Evolutionary conservation across 2,113 vertebrate genomes (phyloP), one percentile per base, ranked within the genome.

Genomic region (Colossoma macropomum): DNA sequence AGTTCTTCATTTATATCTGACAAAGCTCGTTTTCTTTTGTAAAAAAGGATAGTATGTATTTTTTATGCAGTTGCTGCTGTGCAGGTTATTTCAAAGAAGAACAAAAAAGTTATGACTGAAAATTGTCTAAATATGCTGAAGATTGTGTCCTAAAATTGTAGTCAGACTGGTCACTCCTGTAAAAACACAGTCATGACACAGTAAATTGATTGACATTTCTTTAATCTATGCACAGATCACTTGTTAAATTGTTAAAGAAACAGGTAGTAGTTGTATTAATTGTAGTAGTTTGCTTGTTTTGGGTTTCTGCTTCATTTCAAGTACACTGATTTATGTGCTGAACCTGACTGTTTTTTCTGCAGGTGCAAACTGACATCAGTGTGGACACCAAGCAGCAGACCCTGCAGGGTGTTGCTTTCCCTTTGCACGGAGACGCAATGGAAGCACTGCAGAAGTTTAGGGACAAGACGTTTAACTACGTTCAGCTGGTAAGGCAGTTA

Each of bases 361-460:
- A 97, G 96, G 95, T 96, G 74, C 93, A 95, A 27, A 95, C 95
- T 0, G 96, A 96, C 0, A 91, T 97, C 75, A 86, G 95, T 28
- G 92, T 96, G 85, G 95, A 97, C 86, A 95, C 94, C 54, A 96
- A 96, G 73, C 96, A 96, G 85, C 96, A 96, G 65, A 96, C 96
- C 2, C 87, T 97, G 62, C 96, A 97, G 92, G 96, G 96, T 79
- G 94, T 97, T 65, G 95, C 96, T 11, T 96, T 97, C 84, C 96
- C 96, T 60, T 90, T 97, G 89, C 92, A 95, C 79, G 90, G 89
- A 80, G 95, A 95, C 52, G 96, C 95, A 73, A 86, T 96, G 60
- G 92, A 93, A n/a, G 96, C 96, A 75, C 86, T 97, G 89, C 93
- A 96, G 86, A 92, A 95, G 75, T 75, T 97, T 90, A 95, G 89